These are phyloP conservation scores for Tenodera sinensis DNA, from an alignment of 2,888 invertebrate species.

Conservation along the genomic window DNA sequence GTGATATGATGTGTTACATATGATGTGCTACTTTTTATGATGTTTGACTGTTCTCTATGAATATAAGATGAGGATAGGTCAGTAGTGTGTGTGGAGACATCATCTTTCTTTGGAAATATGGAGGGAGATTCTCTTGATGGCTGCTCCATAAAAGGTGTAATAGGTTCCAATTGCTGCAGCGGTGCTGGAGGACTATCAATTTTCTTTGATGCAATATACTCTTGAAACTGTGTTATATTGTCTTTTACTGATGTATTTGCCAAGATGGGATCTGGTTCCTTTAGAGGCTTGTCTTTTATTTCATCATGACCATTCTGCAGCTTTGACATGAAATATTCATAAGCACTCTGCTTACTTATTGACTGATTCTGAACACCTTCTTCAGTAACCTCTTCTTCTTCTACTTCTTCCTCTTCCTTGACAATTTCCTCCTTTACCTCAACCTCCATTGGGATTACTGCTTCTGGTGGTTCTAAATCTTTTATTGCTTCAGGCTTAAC, in stretches of 20 bases:
- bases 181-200: background rate
- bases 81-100: background rate
- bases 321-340: conserved; percentile 64
- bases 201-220: background rate
- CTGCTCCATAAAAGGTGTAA: background rate
- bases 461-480: background rate
- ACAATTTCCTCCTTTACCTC: background rate
- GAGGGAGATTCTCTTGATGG: background rate
- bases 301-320: conserved; percentile 44
- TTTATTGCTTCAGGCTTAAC: background rate
- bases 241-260: conserved; percentile 1
- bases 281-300: background rate
- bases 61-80: background rate
- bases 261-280: background rate
- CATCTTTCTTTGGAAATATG: background rate
- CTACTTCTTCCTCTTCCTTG: conserved; percentile 33
- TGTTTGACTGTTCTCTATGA: conserved; percentile 8
- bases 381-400: conserved; percentile 49
- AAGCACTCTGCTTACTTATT: conserved; percentile 61
- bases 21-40: background rate
- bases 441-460: background rate
- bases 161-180: background rate
- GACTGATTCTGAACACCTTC: conserved; percentile 54
- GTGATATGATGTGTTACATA: background rate
- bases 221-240: conserved; percentile 16